A percentile compares a stretch with the other conserved stretches of the same genome.
Conservation (phyloP, 2,797 vertebrate genomes). For the Acanthornis magna region DNA sequence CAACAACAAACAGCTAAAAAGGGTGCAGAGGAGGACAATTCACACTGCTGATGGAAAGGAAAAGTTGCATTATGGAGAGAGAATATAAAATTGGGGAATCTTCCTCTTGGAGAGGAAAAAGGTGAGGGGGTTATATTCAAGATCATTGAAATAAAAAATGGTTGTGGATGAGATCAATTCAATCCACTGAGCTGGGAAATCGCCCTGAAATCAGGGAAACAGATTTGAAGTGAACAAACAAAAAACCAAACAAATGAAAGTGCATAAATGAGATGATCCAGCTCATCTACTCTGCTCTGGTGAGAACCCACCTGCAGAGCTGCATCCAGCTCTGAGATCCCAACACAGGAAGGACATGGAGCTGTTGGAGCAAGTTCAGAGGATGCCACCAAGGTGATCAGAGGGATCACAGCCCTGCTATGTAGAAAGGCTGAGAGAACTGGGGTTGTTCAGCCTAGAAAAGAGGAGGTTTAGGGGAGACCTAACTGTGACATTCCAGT, state of each 20-base stretch:
- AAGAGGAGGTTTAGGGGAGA: not conserved
- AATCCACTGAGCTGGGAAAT: not conserved
- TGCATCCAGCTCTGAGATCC: not conserved
- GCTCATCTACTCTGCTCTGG: no score
- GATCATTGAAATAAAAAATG: not conserved
- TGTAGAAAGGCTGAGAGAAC: not conserved
- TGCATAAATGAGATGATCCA: not conserved
- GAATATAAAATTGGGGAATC: not conserved
- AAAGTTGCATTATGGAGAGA: not conserved
- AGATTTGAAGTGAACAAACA: not conserved
- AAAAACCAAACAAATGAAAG: not conserved
- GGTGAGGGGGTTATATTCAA: not conserved
- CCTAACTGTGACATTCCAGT: not conserved
- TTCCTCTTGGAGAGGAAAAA: not conserved
- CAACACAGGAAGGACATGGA: accelerated
- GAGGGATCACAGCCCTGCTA: not conserved
- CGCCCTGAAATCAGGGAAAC: not conserved
- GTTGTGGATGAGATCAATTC: not conserved
- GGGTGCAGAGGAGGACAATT: not conserved
- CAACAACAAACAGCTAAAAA: not conserved
- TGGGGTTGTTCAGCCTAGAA: not conserved
- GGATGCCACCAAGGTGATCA: not conserved
- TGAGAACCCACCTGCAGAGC: not conserved
- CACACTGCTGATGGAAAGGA: not conserved
- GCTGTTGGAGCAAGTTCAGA: not conserved